These are phyloP conservation scores for Spongilla lacustris DNA, from an alignment of 37 sponge, comb jelly and placozoan genomes.

Conservation along the genomic window DNA sequence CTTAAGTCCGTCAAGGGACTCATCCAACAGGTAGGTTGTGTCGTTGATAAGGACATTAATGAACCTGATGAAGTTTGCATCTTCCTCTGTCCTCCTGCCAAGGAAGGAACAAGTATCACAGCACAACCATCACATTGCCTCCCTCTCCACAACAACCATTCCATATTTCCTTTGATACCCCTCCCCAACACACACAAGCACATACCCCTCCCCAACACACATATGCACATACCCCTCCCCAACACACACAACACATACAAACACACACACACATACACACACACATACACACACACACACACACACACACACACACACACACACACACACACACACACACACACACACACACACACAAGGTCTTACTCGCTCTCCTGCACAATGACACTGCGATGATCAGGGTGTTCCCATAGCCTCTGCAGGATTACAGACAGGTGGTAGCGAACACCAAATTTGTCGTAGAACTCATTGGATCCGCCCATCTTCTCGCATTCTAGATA, in stretches of 20 bases:
- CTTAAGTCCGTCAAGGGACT: slow-evolving; percentile 87
- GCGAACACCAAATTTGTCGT: slow-evolving; percentile 95
- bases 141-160: too few relatives aligned
- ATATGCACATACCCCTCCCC: too few relatives aligned
- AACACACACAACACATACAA: too few relatives aligned
- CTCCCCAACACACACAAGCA: too few relatives aligned
- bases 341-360: too few relatives aligned
- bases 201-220: too few relatives aligned
- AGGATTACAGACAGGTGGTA: slow-evolving; percentile 90
- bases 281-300: too few relatives aligned
- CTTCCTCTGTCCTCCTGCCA: slow-evolving; percentile 40
- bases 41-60: slow-evolving; percentile 97
- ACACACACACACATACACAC: neutral
- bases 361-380: slow-evolving; percentile 48
- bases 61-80: slow-evolving; percentile 79
- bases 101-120: neutral
- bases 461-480: slow-evolving; percentile 97
- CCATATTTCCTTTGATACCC: too few relatives aligned
- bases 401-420: slow-evolving; percentile 78
- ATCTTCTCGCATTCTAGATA: slow-evolving; percentile 84
- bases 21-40: slow-evolving; percentile 96
- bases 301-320: too few relatives aligned
- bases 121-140: too few relatives aligned
- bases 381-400: slow-evolving; percentile 47
- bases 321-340: too few relatives aligned